A percentile compares a stretch with the other conserved stretches of the same genome.
These are phyloP conservation scores for Rissa tridactyla DNA, from an alignment of 2,113 vertebrate species.

Conservation along the genomic window DNA sequence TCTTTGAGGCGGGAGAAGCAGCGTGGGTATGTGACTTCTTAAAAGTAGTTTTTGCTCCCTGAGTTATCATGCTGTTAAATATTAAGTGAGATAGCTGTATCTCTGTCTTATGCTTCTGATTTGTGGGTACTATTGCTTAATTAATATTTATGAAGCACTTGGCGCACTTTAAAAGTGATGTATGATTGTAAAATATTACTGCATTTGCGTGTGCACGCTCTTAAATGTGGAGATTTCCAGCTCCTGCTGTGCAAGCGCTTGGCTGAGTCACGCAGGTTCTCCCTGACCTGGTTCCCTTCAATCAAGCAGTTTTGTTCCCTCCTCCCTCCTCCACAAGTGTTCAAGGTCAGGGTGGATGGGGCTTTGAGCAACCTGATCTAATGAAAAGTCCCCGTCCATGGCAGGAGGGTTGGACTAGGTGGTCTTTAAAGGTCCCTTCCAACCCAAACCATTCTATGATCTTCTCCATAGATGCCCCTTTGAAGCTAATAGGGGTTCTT, in stretches of 20 bases:
- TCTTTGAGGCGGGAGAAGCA: not conserved
- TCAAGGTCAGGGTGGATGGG: not conserved
- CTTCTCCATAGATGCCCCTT: not conserved
- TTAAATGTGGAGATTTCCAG: not conserved
- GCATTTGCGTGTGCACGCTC: not conserved
- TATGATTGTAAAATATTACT: not conserved
- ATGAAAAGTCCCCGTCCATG: not conserved
- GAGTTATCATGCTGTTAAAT: not conserved
- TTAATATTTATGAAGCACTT: not conserved
- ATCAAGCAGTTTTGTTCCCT: not conserved
- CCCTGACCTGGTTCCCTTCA: not conserved
- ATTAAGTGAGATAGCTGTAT: not conserved
- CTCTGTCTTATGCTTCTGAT: not conserved
- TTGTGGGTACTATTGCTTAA: not conserved
- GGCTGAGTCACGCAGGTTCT: not conserved
- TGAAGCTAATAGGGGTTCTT: not conserved
- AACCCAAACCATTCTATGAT: not conserved
- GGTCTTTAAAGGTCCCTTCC: not conserved
- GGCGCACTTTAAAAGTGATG: not conserved
- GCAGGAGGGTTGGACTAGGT: not conserved
- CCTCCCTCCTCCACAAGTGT: not conserved
- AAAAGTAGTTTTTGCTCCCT: not conserved
- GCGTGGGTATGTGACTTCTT: not conserved
- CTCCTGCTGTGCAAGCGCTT: fast-evolving
- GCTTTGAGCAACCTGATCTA: not conserved